These are phyloP conservation scores for Himantopus leucocephalus DNA, from an alignment of 2,113 vertebrate species.

Conservation along the genomic window DNA sequence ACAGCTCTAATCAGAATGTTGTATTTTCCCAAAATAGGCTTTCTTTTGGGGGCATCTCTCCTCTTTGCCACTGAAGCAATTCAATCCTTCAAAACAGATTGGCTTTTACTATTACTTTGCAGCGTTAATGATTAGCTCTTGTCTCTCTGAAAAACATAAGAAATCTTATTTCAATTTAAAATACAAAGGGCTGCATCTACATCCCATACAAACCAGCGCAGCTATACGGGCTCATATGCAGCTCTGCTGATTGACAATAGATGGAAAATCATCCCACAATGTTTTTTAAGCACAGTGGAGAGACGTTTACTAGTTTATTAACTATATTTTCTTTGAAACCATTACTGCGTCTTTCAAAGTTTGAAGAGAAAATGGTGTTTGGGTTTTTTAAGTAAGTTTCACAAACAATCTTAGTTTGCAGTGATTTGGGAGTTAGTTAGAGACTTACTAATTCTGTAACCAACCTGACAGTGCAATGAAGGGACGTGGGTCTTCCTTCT, in stretches of 20 bases:
- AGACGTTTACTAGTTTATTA: neutral
- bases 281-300: neutral
- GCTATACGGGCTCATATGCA: fast-evolving
- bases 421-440: neutral
- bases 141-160: neutral
- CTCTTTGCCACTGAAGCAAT: neutral
- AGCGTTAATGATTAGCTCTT: neutral
- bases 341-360: neutral
- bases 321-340: neutral
- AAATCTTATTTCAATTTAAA: constrained; percentile 9
- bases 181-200: neutral
- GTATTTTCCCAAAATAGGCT: neutral
- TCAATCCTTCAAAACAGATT: neutral
- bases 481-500: neutral
- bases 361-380: neutral
- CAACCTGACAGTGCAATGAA: neutral
- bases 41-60: neutral
- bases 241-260: neutral
- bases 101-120: neutral
- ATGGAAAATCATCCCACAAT: neutral
- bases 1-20: neutral
- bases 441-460: neutral
- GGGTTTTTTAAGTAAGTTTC: neutral
- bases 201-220: neutral
- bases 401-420: neutral